Percentiles rank a stretch among this genome's conserved stretches.
phyloP scores from a whole-genome alignment of 1,140 invertebrate species.

The Sycophila sp. region DNA sequence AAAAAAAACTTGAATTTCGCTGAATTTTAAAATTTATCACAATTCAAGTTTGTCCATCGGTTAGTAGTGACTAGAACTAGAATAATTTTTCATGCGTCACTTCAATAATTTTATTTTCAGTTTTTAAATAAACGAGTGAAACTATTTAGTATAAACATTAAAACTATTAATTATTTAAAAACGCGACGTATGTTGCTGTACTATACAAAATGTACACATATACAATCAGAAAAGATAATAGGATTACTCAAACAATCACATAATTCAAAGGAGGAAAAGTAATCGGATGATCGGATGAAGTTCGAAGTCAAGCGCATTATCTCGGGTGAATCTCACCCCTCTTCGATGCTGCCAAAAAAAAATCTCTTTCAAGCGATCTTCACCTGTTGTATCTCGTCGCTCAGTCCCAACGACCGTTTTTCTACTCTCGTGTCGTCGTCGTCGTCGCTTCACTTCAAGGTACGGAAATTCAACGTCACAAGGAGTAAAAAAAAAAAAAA shows the following conservation, averaged over 20 bases:
- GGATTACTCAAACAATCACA: neutral
- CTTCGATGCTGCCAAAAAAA: neutral
- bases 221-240: neutral
- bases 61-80: no score
- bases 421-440: neutral
- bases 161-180: neutral
- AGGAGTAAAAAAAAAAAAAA: constrained; percentile 38
- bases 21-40: no score
- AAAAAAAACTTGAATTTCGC: no score
- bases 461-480: constrained; percentile 29
- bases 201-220: neutral
- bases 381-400: constrained; percentile 5
- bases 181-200: neutral
- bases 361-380: neutral
- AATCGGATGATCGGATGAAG: neutral
- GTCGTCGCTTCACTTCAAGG: neutral
- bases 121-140: no score
- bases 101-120: no score
- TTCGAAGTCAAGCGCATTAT: neutral
- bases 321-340: neutral
- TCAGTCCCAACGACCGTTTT: neutral
- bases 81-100: no score
- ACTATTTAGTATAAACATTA: no score
- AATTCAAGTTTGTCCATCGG: no score
- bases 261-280: neutral